These are phyloP conservation scores for Callimico goeldii DNA, from an alignment of 2,797 vertebrate genomes.

Conservation along the genomic window DNA sequence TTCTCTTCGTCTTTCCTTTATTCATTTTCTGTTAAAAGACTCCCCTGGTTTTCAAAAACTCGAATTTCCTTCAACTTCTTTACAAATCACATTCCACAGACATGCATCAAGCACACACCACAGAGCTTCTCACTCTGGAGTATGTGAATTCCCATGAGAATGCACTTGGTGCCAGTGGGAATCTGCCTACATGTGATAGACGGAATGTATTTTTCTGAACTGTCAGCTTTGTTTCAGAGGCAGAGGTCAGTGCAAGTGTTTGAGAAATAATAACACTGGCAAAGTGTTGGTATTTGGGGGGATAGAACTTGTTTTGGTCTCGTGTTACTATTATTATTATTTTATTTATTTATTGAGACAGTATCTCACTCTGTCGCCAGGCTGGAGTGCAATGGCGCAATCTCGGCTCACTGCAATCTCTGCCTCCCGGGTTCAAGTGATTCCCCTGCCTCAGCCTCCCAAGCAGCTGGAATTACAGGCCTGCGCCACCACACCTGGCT, in stretches of 20 bases:
- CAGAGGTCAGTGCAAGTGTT: neutral
- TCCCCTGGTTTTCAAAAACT: neutral
- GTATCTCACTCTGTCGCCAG: too few relatives aligned
- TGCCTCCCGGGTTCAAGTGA: too few relatives aligned
- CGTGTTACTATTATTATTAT: too few relatives aligned
- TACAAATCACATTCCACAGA: neutral
- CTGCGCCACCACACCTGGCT: too few relatives aligned
- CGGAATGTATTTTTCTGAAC: neutral
- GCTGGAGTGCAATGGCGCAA: too few relatives aligned
- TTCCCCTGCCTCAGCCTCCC: too few relatives aligned
- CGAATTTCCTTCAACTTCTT: neutral
- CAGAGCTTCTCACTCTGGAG: neutral
- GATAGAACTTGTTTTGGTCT: too few relatives aligned
- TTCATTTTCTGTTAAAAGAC: neutral
- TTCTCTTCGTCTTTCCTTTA: neutral
- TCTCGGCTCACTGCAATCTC: too few relatives aligned
- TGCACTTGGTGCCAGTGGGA: neutral
- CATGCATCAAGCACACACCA: neutral
- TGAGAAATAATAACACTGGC: neutral
- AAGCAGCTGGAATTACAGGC: too few relatives aligned
- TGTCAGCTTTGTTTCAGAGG: neutral
- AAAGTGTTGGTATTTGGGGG: neutral
- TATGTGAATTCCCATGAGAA: neutral
- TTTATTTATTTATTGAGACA: too few relatives aligned
- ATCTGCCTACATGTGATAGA: neutral